These are phyloP conservation scores for Hypomesus transpacificus DNA, from an alignment of 2,113 vertebrate species.

Conservation along the genomic window DNA sequence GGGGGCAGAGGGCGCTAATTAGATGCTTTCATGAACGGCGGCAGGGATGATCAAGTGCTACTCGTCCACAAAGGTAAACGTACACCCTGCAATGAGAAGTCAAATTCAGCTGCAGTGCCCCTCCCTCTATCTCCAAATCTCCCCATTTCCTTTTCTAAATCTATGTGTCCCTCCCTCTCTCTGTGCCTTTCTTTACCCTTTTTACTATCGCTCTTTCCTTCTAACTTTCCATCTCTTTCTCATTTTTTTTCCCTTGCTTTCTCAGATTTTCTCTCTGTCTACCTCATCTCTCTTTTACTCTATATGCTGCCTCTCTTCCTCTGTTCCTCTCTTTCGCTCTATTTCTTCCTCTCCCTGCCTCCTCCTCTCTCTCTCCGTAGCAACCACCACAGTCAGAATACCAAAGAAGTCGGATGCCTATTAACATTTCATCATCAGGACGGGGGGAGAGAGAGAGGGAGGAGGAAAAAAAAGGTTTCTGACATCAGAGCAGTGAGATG, in stretches of 20 bases:
- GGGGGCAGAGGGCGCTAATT: too few species aligned
- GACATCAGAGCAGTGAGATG: constrained; percentile 11
- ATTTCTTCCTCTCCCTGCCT: not conserved
- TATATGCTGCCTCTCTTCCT: not conserved
- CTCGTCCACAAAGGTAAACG: too few species aligned
- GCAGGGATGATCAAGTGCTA: too few species aligned
- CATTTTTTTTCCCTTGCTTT: not conserved
- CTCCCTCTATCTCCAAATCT: not conserved
- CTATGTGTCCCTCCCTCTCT: not conserved
- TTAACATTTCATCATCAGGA: constrained; percentile 45
- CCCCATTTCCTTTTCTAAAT: not conserved
- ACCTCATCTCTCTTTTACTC: not conserved
- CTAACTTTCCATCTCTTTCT: not conserved
- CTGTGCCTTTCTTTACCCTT: not conserved
- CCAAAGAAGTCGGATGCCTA: constrained; percentile 34
- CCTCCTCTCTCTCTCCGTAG: not conserved
- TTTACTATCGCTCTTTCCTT: not conserved
- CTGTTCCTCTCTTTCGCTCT: not conserved
- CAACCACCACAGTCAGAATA: constrained; percentile 19
- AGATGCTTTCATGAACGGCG: too few species aligned
- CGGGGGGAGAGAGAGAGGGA: not conserved
- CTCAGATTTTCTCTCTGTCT: not conserved
- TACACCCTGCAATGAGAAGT: too few species aligned
- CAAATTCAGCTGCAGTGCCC: not conserved
- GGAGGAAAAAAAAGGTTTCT: constrained; percentile 9